phyloP scores from a whole-genome alignment of 2,888 invertebrate species.

The Hymenopus coronatus region DNA sequence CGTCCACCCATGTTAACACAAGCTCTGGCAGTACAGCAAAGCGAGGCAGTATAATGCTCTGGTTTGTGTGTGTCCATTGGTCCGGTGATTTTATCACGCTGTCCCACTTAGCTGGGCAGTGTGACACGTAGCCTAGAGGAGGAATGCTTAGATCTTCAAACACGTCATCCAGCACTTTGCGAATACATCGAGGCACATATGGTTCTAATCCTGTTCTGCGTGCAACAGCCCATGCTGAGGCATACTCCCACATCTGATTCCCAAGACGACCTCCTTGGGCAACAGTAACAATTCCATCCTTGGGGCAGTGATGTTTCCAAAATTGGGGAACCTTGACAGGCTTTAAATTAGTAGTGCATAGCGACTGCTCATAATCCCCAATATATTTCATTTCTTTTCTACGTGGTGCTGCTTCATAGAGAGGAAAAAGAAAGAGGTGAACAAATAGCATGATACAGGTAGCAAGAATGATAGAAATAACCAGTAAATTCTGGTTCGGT shows the following conservation, averaged over 20 bases:
- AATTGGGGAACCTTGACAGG: conserved; percentile 41
- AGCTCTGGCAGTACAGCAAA: conserved; percentile 55
- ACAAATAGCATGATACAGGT: conserved; percentile 57
- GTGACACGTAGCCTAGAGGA: conserved; percentile 54
- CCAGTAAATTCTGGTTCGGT: conserved; percentile 56
- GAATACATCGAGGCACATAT: conserved; percentile 52
- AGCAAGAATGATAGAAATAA: conserved; percentile 57
- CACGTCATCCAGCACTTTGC: conserved; percentile 53
- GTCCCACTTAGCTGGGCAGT: conserved; percentile 51
- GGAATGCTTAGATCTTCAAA: conserved; percentile 56
- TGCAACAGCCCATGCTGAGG: conserved; percentile 52
- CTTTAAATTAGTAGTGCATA: conserved; percentile 51
- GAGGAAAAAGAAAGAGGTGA: conserved; percentile 58
- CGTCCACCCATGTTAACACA: conserved; percentile 56
- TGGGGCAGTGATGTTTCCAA: conserved; percentile 43
- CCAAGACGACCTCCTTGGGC: conserved; percentile 49
- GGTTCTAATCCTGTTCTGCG: conserved; percentile 50
- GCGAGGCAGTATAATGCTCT: conserved; percentile 55
- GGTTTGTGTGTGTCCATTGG: conserved; percentile 56
- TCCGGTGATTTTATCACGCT: conserved; percentile 52
- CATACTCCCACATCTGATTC: conserved; percentile 55
- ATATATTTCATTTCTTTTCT: conserved; percentile 46
- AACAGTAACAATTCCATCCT: conserved; percentile 50
- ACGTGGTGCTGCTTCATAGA: conserved; percentile 50
- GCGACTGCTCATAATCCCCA: conserved; percentile 54